These are phyloP conservation scores for Drosophila maculinotata DNA, from an alignment of 2,888 invertebrate genomes.

Conservation along the genomic window DNA sequence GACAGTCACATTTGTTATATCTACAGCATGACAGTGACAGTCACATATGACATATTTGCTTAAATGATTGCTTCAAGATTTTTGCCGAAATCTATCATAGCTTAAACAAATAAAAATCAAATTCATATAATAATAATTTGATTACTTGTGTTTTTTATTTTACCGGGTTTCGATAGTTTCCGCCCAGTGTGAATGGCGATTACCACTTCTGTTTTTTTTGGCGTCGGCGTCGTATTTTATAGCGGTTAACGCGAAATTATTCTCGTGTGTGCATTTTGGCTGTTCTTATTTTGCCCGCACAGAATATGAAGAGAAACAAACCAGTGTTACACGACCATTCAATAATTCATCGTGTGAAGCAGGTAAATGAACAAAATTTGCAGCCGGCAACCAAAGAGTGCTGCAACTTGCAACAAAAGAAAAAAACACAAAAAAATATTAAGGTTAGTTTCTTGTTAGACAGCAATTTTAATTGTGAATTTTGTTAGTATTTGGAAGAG, in stretches of 20 bases:
- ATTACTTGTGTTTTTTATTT: background rate
- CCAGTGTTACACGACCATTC: conserved; percentile 86
- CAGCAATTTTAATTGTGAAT: conserved; percentile 17
- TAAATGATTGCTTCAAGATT: no score
- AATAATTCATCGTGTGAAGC: conserved; percentile 88
- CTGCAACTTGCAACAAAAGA: conserved; percentile 6
- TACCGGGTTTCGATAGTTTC: background rate
- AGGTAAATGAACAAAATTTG: conserved; percentile 69
- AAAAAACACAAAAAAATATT: conserved; percentile 41
- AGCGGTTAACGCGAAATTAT: conserved; percentile 48
- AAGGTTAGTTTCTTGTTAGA: conserved; percentile 61
- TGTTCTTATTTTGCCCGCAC: conserved; percentile 31
- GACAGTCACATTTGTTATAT: background rate
- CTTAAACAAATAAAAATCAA: background rate
- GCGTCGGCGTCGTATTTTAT: conserved; percentile 60
- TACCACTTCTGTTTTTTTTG: conserved; percentile 19
- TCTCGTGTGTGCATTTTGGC: conserved; percentile 44
- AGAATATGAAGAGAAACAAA: conserved; percentile 82
- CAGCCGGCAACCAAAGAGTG: conserved; percentile 48
- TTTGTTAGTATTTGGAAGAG: conserved; percentile 88
- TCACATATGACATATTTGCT: no score
- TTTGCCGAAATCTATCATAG: no score
- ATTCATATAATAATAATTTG: background rate
- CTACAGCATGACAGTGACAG: no score
- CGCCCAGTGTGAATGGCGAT: conserved; percentile 19